These are phyloP conservation scores for Cossypha polioptera DNA, from an alignment of 2,797 vertebrate genomes.

Conservation along the genomic window DNA sequence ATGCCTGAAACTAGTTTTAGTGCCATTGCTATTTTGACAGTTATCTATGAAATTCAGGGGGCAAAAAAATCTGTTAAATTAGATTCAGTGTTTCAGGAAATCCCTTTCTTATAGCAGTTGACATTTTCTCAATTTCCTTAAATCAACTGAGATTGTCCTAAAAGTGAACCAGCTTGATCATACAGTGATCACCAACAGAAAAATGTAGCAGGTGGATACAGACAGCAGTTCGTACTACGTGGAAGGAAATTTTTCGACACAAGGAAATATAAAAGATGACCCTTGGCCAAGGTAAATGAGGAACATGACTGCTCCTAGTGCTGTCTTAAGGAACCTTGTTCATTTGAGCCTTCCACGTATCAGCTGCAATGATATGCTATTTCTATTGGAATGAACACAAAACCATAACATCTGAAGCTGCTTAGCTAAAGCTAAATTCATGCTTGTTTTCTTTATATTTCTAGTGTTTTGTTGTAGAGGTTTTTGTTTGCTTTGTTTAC, in stretches of 20 bases:
- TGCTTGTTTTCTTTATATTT: neutral
- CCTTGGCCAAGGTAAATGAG: neutral
- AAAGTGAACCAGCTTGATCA: neutral
- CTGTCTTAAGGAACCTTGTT: neutral
- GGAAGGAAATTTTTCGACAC: neutral
- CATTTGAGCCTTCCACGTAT: neutral
- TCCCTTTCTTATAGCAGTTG: neutral
- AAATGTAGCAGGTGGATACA: neutral
- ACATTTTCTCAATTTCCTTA: neutral
- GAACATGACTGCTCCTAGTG: neutral
- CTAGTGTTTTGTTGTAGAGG: neutral
- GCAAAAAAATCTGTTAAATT: neutral
- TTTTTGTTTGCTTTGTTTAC: neutral
- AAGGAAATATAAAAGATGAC: neutral
- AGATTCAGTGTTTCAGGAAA: slow-evolving; percentile 1
- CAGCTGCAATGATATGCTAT: neutral
- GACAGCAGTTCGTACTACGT: neutral
- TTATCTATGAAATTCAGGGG: neutral
- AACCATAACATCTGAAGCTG: neutral
- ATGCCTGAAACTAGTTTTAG: neutral
- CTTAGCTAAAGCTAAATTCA: neutral
- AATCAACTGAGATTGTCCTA: neutral
- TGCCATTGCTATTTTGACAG: neutral
- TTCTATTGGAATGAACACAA: neutral
- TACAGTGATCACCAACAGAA: neutral